Base-by-base conservation (phyloP, 1,140 invertebrate species). In the Triops longicaudatus region DNA sequence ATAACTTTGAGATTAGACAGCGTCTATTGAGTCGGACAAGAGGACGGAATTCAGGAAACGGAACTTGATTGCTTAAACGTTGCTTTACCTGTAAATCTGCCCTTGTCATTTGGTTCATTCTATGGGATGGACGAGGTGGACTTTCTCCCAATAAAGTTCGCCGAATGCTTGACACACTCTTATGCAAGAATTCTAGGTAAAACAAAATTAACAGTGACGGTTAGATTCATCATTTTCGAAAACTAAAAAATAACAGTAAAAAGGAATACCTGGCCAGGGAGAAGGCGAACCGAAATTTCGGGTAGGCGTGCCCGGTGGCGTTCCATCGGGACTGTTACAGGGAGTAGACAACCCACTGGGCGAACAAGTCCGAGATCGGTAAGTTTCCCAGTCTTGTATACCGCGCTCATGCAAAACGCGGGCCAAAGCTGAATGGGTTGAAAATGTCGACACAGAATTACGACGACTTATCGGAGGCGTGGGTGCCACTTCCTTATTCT, bases 371-470 rank as follows among this genome's bases (percentile, higher is more conserved):
- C 87, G 0, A 90, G 83, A 22, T 88, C 88, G 26, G 88, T 91
- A 73, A 88, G 89, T 26, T 89, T 91, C 0, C 89, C 88, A 72
- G 90, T 90, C 82, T 89, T 90, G 73, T 92, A 42, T 26, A 43
- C 92, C 92, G 79, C 93, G 86, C 82, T 94, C 93, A 78, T 93
- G 91, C 11, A 95, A 84, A 85, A 94, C 90, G 79, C 91, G 90
- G 1, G 93, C 93, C 9, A 95, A 83, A 0, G 92, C 91, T 9
- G 91, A 83, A 9, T 91, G 91, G 28, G 92, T 92, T 26, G 91
- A 93, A 82, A 92, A 93, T 1, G 92, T 94, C 14, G 90, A 91
- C 9, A 81, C 82, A 9, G 90, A 91, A 81, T 91, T 92, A 75
- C 88, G 86, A 77, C 88, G 86, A 78, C 89, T 91, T n/a, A 88